Conservation (phyloP, 1,140 invertebrate genomes). For the Pemphigus obesinymphae region DNA sequence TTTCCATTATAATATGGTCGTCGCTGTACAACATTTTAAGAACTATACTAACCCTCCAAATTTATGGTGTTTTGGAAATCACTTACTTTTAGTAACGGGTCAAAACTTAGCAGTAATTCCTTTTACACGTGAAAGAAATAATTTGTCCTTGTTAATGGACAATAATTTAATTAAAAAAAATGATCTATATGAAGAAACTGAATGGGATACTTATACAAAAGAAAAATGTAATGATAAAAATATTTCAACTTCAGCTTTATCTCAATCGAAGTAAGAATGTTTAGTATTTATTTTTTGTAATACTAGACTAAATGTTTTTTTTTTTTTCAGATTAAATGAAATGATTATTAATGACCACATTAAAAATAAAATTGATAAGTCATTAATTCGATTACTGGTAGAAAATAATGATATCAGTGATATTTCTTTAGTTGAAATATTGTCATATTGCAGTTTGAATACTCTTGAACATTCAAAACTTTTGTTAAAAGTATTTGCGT, state of each 20-base stretch:
- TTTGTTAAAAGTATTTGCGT: conserved; percentile 20
- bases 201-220: conserved; percentile 30
- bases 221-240: conserved; percentile 10
- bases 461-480: not conserved
- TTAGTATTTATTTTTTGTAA: not conserved
- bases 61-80: conserved; percentile 35
- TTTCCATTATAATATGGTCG: conserved; percentile 35
- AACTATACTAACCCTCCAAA: conserved; percentile 18
- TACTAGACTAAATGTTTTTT: not conserved
- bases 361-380: conserved; percentile 13
- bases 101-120: conserved; percentile 34
- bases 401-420: conserved; percentile 24
- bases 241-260: conserved; percentile 24
- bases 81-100: conserved; percentile 25
- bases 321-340: conserved; percentile 27
- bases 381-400: not conserved
- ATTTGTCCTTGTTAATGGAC: conserved; percentile 30
- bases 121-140: conserved; percentile 32
- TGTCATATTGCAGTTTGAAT: conserved; percentile 19
- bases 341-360: conserved; percentile 12
- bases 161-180: conserved; percentile 35
- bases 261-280: conserved; percentile 25
- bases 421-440: conserved; percentile 31
- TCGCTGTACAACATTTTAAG: conserved; percentile 34
- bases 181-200: conserved; percentile 21